These are phyloP conservation scores for Eurois occulta DNA, from an alignment of 2,888 invertebrate genomes.

Conservation along the genomic window DNA sequence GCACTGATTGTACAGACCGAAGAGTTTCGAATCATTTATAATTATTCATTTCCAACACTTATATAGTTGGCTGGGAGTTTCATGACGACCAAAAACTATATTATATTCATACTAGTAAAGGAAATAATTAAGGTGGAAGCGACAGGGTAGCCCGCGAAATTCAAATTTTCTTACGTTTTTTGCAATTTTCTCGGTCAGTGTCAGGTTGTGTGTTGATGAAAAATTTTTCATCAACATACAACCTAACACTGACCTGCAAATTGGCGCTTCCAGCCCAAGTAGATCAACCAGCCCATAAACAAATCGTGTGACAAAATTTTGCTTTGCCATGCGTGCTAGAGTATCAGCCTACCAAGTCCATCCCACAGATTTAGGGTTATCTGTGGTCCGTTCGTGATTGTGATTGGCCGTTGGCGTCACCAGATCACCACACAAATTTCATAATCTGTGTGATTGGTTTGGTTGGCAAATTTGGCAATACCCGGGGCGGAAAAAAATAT, in stretches of 20 bases:
- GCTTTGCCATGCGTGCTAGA: no score
- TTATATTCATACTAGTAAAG: not conserved
- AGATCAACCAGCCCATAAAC: not conserved
- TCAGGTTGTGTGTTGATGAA: no score
- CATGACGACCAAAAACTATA: not conserved
- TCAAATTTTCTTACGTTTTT: no score
- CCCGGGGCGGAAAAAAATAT: constrained; percentile 37
- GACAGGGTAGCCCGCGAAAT: no score
- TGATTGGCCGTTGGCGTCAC: not conserved
- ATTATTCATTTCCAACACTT: no score
- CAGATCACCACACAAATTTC: not conserved
- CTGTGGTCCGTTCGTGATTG: not conserved
- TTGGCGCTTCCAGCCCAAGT: no score
- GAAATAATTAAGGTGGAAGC: no score
- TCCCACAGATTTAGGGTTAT: not conserved
- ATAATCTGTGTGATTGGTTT: constrained; percentile 26
- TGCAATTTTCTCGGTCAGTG: no score
- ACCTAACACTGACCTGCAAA: no score
- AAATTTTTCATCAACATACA: no score
- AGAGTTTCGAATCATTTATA: no score
- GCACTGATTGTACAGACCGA: no score
- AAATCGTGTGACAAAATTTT: not conserved
- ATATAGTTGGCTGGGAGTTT: not conserved
- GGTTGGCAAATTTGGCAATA: constrained; percentile 59
- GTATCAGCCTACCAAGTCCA: not conserved